Evolutionary conservation across 2,797 vertebrate species (phyloP).

Genomic region (Mormyrus proboscirostris): DNA sequence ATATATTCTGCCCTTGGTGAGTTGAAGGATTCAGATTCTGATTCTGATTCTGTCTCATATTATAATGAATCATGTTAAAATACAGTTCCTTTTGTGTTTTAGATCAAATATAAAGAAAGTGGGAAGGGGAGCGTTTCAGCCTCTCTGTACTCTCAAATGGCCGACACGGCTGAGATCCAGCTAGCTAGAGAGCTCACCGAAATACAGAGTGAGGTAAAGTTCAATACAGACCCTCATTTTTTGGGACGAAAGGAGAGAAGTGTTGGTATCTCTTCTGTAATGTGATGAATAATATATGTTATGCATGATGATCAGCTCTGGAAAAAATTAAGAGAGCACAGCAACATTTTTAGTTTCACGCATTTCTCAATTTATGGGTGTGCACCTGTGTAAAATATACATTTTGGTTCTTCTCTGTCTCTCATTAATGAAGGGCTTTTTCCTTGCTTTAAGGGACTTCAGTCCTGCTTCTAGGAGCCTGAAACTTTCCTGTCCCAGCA

Average conservation of each 20-base stretch:
- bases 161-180: conserved; percentile 46
- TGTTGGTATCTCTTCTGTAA: background rate
- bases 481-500: background rate
- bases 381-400: background rate
- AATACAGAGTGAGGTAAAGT: conserved; percentile 76
- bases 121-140: conserved; percentile 15
- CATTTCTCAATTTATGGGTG: background rate
- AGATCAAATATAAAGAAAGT: conserved; percentile 45
- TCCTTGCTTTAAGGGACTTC: background rate
- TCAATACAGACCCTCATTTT: background rate
- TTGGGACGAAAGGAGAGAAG: background rate
- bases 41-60: background rate
- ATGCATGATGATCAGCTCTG: background rate
- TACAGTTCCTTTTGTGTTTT: background rate
- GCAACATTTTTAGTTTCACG: background rate
- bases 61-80: background rate
- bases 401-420: background rate
- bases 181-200: conserved; percentile 70
- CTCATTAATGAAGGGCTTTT: background rate
- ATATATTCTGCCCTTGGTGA: background rate
- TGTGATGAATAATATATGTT: background rate
- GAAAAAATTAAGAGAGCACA: background rate
- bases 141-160: conserved; percentile 49
- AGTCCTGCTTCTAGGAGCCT: background rate
- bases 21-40: background rate